A percentile compares a stretch with the other conserved stretches of the same genome.
These are phyloP conservation scores for Anthoscopus minutus DNA, from an alignment of 2,113 vertebrate species.

Conservation along the genomic window DNA sequence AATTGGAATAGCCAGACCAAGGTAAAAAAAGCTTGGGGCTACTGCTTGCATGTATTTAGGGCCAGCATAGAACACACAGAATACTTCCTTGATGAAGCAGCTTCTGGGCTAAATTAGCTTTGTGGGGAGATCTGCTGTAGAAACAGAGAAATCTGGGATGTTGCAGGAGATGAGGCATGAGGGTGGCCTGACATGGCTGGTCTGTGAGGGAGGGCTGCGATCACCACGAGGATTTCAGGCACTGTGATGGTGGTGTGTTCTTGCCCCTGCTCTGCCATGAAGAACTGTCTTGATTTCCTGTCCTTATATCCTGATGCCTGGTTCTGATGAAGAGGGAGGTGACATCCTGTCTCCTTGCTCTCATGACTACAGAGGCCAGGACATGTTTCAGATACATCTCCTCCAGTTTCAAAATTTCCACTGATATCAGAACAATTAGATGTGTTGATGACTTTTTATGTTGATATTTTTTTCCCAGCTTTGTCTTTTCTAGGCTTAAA, in stretches of 20 bases:
- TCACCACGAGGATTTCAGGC: not conserved
- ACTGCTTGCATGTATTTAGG: not conserved
- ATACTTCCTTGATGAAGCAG: not conserved
- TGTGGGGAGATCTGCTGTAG: not conserved
- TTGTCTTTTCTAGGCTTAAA: not conserved
- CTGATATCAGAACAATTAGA: not conserved
- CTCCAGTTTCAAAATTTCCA: not conserved
- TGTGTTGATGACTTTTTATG: not conserved
- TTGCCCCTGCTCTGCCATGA: not conserved
- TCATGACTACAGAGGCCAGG: not conserved
- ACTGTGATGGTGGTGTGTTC: not conserved
- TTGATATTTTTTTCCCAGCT: not conserved
- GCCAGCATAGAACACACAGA: not conserved
- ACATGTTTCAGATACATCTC: not conserved
- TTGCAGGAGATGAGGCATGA: not conserved
- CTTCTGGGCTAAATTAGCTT: not conserved
- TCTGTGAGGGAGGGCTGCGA: not conserved
- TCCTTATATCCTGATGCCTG: not conserved
- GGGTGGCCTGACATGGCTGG: not conserved
- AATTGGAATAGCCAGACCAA: not conserved
- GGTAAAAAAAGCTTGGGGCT: not conserved
- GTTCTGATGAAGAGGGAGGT: not conserved
- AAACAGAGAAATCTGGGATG: not conserved
- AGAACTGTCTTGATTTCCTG: not conserved
- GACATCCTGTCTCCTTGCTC: not conserved